A percentile compares a stretch with the other conserved stretches of the same genome.
Evolutionary conservation across 2,888 invertebrate genomes (phyloP).

Genomic region (Drosophila mimica): DNA sequence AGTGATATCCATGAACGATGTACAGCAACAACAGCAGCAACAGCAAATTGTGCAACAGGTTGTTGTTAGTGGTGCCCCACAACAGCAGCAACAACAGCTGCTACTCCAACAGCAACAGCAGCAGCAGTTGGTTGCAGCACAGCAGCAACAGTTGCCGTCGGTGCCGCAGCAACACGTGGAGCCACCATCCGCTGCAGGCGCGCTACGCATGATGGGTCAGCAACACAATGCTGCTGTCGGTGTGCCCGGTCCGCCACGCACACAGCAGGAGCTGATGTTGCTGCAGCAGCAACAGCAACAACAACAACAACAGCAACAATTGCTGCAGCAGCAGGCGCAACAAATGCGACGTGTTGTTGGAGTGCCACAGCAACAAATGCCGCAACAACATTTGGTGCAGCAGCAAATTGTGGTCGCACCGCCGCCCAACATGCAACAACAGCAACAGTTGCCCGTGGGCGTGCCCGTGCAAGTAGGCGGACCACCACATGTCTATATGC

Average conservation of each 20-base stretch:
- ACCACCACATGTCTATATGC: slow-evolving; percentile 86
- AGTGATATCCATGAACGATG: slow-evolving; percentile 58
- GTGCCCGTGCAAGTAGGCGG: slow-evolving; percentile 69
- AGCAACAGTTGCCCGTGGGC: slow-evolving; percentile 65
- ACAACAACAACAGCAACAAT: slow-evolving; percentile 84
- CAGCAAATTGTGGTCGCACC: slow-evolving; percentile 77
- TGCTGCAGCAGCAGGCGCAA: slow-evolving; percentile 69
- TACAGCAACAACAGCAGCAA: slow-evolving; percentile 60
- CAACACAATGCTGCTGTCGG: slow-evolving; percentile 89
- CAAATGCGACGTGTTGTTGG: slow-evolving; percentile 84
- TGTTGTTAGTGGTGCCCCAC: slow-evolving; percentile 63
- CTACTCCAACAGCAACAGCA: slow-evolving; percentile 57
- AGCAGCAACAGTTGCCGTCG: slow-evolving; percentile 61
- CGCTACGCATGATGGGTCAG: slow-evolving; percentile 92
- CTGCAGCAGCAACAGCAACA: slow-evolving; percentile 85
- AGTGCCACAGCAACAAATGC: slow-evolving; percentile 67
- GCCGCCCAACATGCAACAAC: slow-evolving; percentile 82
- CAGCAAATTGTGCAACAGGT: slow-evolving; percentile 81
- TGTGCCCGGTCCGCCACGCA: slow-evolving; percentile 83
- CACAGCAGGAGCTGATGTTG: slow-evolving; percentile 86
- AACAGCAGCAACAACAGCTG: slow-evolving; percentile 63
- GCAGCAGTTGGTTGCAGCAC: slow-evolving; percentile 54
- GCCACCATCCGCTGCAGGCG: slow-evolving; percentile 88
- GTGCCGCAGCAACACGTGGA: slow-evolving; percentile 68
- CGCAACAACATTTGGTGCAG: slow-evolving; percentile 76